phyloP scores from a whole-genome alignment of 2,888 invertebrate species.

The Sarcophaga rosellei region DNA sequence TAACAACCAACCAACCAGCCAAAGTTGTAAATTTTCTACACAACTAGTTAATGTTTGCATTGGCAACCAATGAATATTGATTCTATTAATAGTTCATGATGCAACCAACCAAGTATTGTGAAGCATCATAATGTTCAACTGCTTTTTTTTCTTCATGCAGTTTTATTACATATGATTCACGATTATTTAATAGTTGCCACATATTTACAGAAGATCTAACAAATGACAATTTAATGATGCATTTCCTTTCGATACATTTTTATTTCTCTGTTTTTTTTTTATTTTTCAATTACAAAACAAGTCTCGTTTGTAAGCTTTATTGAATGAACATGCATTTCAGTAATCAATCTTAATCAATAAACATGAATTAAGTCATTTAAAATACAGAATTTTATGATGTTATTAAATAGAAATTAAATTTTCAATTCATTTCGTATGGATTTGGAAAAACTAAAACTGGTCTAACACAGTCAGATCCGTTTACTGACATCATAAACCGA shows the following conservation, averaged over 20 bases:
- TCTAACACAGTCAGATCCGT: no score
- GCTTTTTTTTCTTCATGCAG: background rate
- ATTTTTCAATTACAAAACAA: conserved; percentile 41
- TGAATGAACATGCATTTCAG: conserved; percentile 46
- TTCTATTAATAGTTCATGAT: conserved; percentile 31
- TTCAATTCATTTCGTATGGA: no score
- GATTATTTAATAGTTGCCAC: conserved; percentile 57
- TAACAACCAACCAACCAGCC: background rate
- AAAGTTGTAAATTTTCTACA: background rate
- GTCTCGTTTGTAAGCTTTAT: conserved; percentile 41
- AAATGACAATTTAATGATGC: conserved; percentile 64
- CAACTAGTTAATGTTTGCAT: conserved; percentile 7
- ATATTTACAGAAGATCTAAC: conserved; percentile 59
- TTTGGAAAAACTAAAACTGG: no score
- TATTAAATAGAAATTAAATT: no score
- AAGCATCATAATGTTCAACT: background rate
- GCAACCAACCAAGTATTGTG: conserved; percentile 4
- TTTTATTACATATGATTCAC: conserved; percentile 53
- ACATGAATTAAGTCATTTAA: conserved; percentile 16
- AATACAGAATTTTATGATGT: conserved; percentile 44
- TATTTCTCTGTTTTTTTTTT: background rate
- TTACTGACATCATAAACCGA: no score
- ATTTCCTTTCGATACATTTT: conserved; percentile 48
- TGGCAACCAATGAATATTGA: background rate
- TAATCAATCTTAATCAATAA: conserved; percentile 65